These are phyloP conservation scores for Phymorhynchus buccinoides DNA, from an alignment of 1,140 invertebrate genomes.

Conservation along the genomic window DNA sequence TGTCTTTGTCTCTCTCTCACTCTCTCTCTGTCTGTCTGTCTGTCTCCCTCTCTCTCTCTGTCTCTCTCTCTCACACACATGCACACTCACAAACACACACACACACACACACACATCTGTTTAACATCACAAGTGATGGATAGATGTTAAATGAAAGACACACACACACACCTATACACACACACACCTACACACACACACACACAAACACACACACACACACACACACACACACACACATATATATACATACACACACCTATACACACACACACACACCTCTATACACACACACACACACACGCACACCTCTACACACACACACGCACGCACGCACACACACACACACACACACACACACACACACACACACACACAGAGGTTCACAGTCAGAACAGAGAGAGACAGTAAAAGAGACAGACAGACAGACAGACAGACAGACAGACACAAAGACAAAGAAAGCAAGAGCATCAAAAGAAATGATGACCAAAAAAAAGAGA, in stretches of 20 bases:
- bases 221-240: conserved; percentile 16
- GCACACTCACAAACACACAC: not conserved
- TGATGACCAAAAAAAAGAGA: not conserved
- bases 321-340: not conserved
- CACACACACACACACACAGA: not conserved
- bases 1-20: too few relatives aligned
- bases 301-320: conserved; percentile 2
- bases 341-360: conserved; percentile 14
- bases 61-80: not conserved
- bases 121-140: too few relatives aligned
- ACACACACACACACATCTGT: too few relatives aligned
- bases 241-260: not conserved
- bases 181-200: not conserved
- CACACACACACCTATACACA: not conserved
- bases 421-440: conserved; percentile 9
- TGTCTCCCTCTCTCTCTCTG: too few relatives aligned
- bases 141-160: too few relatives aligned
- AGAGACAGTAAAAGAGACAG: not conserved
- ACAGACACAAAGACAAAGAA: not conserved
- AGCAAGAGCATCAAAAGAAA: not conserved
- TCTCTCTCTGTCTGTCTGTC: not conserved
- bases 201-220: not conserved
- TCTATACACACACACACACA: not conserved
- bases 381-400: not conserved
- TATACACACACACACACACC: not conserved